phyloP scores from a whole-genome alignment of 2,888 invertebrate species.

The Rhabditophanes sp. region DNA sequence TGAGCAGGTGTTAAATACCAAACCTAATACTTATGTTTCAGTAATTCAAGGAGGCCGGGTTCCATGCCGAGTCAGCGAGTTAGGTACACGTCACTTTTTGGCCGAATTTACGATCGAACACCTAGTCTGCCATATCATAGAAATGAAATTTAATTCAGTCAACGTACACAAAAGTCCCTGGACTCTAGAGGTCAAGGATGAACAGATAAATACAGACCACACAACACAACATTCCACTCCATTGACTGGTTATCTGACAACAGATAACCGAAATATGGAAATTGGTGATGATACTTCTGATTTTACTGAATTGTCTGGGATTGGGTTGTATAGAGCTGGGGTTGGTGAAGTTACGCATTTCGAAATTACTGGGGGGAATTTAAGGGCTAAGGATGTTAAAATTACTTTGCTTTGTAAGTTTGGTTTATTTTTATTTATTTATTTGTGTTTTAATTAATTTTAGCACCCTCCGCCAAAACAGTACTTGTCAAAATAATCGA shows the following conservation, averaged over 20 bases:
- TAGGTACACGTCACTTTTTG: slow-evolving; percentile 61
- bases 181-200: slow-evolving; percentile 11
- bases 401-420: slow-evolving; percentile 2
- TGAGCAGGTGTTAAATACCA: too few species aligned
- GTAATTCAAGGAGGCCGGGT: slow-evolving; percentile 86
- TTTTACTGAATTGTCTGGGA: slow-evolving; percentile 33
- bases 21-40: too few species aligned
- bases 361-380: slow-evolving; percentile 61
- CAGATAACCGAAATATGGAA: neutral
- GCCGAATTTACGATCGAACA: slow-evolving; percentile 84
- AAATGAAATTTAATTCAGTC: slow-evolving; percentile 70
- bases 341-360: slow-evolving; percentile 75
- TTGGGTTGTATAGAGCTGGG: slow-evolving; percentile 47
- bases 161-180: slow-evolving; percentile 20
- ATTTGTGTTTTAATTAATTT: slow-evolving; percentile 28
- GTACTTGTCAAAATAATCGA: slow-evolving; percentile 67
- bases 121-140: slow-evolving; percentile 66
- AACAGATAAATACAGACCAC: neutral
- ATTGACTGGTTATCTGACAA: too few species aligned
- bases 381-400: too few species aligned
- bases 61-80: slow-evolving; percentile 74
- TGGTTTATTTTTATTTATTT: neutral
- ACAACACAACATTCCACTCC: too few species aligned
- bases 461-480: slow-evolving; percentile 67
- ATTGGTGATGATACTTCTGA: neutral